Evolutionary conservation across 2,797 vertebrate species (phyloP), one percentile per base, ranked within the genome.

Genomic region (Agapornis canus): DNA sequence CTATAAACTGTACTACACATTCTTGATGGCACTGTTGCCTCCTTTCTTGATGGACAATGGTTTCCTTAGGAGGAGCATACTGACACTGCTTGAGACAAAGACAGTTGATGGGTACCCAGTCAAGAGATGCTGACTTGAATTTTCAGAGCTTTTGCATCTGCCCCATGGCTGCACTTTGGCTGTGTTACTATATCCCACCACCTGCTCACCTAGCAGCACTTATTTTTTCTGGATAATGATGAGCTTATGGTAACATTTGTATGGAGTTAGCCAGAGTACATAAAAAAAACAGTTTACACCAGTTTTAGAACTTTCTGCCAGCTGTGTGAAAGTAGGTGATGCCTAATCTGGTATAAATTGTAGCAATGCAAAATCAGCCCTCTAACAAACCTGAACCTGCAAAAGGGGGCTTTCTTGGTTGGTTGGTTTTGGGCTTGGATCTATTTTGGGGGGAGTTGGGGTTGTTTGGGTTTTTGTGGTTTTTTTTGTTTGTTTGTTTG

Each of bases 1-100:
- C 18, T 23, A 0, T n/a, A 13, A 6, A 7, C 12, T 72, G 40
- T 43, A 7, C 11, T 22, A 13, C 3, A 9, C 12, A n/a, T 32
- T 79, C 26, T 69, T 66, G 40, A 43, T 86, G 32, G 16, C 32
- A 22, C 15, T 20, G 2, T 6, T 73, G 48, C 31, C 6, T 78
- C 40, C n/a, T 48, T 79, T 27, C n/a, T 23, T n/a, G 2, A 26
- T 32, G 31, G 13, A 19, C 27, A 39, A 4, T 26, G 31, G 26
- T 8, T 81, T 83, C n/a, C 25, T 42, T 16, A 27, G 21, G 22
- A 76, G 16, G 25, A 71, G 13, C 23, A 25, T 2, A 6, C 7
- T 49, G n/a, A 23, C 85, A 48, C 43, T 66, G 9, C 37, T 19
- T 70, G n/a, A 48, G 37, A 4, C 52, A 71, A 63, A 57, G 26